Base-by-base conservation (phyloP, 2,888 invertebrate genomes). In the Polietes domitor region DNA sequence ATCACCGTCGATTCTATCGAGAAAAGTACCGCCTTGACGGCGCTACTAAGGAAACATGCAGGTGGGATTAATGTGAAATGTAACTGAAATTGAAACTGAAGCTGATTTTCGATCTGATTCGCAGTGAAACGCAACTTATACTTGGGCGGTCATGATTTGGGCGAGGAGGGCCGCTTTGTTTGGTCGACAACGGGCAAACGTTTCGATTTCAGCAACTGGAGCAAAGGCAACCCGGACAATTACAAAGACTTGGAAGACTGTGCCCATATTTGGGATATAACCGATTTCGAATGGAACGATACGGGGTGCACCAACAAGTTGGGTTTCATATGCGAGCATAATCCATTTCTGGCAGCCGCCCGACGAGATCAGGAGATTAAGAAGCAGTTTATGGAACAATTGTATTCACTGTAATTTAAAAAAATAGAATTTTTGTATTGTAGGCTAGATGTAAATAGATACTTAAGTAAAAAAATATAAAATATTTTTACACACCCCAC, bases 321-420 rank as follows among this genome's bases (percentile, higher is more conserved):
- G 0, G 79, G 83, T 32, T 83, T 53, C n/a, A 74, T 83, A 43
- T 83, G 83, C 55, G 83, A 83, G 72, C 79, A 83, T 17, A 80
- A 80, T 77, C 61, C 72, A 47, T 80, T 80, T 43, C 12, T 77
- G 19, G 12, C 41, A 17, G 77, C 55, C 15, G 68, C 70, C 0
- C 83, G 79, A 6, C 65, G 12, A 24, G 73, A 80, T 53, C 73
- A 77, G n/a, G 50, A 73, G n/a, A 26, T 83, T 41, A 83, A 83
- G 32, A 79, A 77, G 53, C 24, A 77, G 68, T 80, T 80, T 26
- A 78, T 82, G 15, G 43, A 82, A 26, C 78, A 75, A 72, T 55
- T 82, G 17, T 78, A 70, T 58, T 53, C 41, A 43, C 26, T 73
- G 12, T 68, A 19, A n/a, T n/a, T n/a, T n/a, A n/a, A n/a, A n/a